Evolutionary conservation across 2,113 vertebrate genomes (phyloP).

Genomic region (Microcebus tavaratra): DNA sequence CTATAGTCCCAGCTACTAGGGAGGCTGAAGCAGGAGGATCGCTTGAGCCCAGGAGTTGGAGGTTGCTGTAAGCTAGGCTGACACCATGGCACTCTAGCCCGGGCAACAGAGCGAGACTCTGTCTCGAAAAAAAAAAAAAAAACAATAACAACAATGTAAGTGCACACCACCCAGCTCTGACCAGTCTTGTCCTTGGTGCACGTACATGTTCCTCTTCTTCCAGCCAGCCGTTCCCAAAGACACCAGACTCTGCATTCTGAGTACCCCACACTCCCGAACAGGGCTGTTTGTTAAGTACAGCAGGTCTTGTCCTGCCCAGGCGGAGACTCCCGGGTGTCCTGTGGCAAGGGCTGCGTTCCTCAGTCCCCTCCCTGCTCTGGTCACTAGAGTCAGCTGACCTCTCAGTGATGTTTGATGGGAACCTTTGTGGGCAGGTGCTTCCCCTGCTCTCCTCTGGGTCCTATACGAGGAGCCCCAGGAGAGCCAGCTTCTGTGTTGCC

Average conservation of each 20-base stretch:
- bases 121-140: too few species aligned
- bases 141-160: too few species aligned
- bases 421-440: not conserved
- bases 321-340: slow-evolving; percentile 84
- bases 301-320: slow-evolving; percentile 81
- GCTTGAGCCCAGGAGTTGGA: too few species aligned
- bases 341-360: slow-evolving; percentile 79
- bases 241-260: fast-evolving
- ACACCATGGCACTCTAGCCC: too few species aligned
- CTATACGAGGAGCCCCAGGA: not conserved
- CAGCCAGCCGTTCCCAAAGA: fast-evolving
- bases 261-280: fast-evolving
- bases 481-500: not conserved
- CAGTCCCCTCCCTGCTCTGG: not conserved
- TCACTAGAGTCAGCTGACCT: fast-evolving
- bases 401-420: too few species aligned
- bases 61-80: too few species aligned
- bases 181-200: fast-evolving
- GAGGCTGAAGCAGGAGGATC: too few species aligned
- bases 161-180: fast-evolving
- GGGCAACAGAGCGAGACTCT: too few species aligned
- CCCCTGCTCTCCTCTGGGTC: not conserved
- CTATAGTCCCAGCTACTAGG: too few species aligned
- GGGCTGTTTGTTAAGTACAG: not conserved
- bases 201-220: fast-evolving